Percentiles rank a stretch among this genome's conserved stretches.
Conservation (phyloP, 2,113 vertebrate genomes). For the Heteronetta atricapilla region DNA sequence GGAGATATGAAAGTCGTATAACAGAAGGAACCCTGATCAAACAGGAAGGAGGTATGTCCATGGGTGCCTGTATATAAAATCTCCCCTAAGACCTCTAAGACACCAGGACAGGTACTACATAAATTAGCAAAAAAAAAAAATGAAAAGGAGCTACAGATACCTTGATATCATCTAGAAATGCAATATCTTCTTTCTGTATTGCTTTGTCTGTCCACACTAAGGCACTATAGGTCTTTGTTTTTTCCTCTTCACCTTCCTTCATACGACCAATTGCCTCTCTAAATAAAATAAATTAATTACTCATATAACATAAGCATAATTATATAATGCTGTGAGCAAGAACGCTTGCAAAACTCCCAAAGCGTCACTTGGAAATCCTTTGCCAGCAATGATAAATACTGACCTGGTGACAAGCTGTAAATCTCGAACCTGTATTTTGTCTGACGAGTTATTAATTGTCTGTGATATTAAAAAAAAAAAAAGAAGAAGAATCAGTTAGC, state of each 20-base stretch:
- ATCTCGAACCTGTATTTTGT: constrained; percentile 94
- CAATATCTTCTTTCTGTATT: constrained; percentile 83
- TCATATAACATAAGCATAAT: neutral
- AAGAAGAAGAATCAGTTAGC: constrained; percentile 44
- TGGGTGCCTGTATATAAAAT: neutral
- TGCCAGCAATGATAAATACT: neutral
- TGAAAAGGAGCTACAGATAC: constrained; percentile 55
- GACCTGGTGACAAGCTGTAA: constrained; percentile 96
- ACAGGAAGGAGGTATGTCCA: neutral
- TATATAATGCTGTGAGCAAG: neutral
- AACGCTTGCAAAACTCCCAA: neutral
- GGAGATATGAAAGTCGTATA: neutral
- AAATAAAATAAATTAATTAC: constrained; percentile 58
- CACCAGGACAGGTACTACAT: neutral
- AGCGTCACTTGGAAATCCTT: neutral
- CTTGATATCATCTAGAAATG: constrained; percentile 87
- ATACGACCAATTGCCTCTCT: constrained; percentile 93
- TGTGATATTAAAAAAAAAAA: constrained; percentile 56
- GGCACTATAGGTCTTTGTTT: constrained; percentile 95
- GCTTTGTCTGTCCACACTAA: constrained; percentile 90
- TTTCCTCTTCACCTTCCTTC: constrained; percentile 98
- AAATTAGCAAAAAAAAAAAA: neutral
- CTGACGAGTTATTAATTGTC: constrained; percentile 90
- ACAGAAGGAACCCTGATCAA: neutral
- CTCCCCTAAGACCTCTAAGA: neutral